phyloP scores from a whole-genome alignment of 2,113 vertebrate genomes.

The Pteropus alecto region DNA sequence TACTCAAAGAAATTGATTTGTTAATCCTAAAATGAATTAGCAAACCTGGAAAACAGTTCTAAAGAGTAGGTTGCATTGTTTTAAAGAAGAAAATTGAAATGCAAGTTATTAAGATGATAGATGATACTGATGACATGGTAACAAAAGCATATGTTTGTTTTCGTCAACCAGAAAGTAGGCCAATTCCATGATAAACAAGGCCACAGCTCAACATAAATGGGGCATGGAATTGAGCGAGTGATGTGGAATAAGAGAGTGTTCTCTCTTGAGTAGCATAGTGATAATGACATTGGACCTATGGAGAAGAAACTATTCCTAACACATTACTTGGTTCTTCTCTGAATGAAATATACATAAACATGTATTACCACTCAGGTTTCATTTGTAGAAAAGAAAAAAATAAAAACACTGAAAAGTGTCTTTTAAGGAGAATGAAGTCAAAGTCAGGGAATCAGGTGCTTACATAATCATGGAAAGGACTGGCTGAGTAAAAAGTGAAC shows the following conservation, averaged over 20 bases:
- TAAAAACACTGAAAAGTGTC: background rate
- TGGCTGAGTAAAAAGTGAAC: background rate
- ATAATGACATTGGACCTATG: background rate
- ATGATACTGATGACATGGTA: background rate
- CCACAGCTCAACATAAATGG: background rate
- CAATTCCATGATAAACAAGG: background rate
- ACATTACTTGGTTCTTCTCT: background rate
- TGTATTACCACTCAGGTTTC: background rate
- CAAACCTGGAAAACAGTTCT: background rate
- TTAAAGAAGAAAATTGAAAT: background rate
- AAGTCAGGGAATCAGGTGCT: background rate
- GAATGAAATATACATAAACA: background rate
- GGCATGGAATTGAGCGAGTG: background rate
- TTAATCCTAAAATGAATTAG: background rate
- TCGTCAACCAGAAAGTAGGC: background rate
- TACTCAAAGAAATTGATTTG: background rate
- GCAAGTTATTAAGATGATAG: background rate
- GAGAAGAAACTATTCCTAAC: background rate
- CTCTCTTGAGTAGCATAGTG: background rate
- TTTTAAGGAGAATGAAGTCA: background rate
- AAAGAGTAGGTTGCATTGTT: background rate
- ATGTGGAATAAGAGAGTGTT: rapidly evolving
- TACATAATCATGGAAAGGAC: background rate
- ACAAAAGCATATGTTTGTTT: background rate
- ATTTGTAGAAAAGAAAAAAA: background rate